Percentiles rank a stretch among this genome's conserved stretches.
phyloP scores from a whole-genome alignment of 2,113 vertebrate genomes.

The Corythornis cristatus region DNA sequence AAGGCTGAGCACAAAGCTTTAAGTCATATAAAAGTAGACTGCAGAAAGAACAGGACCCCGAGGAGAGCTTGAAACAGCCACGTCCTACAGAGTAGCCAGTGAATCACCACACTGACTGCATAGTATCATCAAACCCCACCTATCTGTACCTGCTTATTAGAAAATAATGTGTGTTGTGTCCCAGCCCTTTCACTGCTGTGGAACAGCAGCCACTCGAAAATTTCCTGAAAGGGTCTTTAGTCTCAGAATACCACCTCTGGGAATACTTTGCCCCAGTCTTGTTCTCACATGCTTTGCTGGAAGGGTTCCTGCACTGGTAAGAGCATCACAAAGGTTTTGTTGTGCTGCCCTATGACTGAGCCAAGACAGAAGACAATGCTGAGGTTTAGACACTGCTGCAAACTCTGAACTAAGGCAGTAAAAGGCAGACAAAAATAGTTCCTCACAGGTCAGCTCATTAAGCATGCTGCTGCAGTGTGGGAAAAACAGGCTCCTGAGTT shows the following conservation, averaged over 20 bases:
- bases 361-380: not conserved
- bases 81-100: not conserved
- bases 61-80: slow-evolving; percentile 8
- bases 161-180: not conserved
- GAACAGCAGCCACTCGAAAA: not conserved
- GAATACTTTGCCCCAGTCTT: not conserved
- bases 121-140: not conserved
- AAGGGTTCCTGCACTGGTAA: not conserved
- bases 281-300: not conserved
- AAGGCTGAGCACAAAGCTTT: slow-evolving; percentile 7
- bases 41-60: slow-evolving; percentile 1
- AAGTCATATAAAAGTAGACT: not conserved
- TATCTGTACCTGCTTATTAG: not conserved
- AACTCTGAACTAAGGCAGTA: slow-evolving; percentile 10
- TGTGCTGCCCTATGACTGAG: not conserved
- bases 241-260: not conserved
- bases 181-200: not conserved
- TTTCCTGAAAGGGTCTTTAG: not conserved
- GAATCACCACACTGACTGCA: slow-evolving; percentile 14
- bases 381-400: not conserved
- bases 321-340: not conserved
- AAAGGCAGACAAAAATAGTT: slow-evolving; percentile 24
- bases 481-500: not conserved
- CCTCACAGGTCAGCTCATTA: slow-evolving; percentile 37
- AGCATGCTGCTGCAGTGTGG: not conserved